Base-by-base conservation (phyloP, 2,797 vertebrate species). In the Sandelia bainsii region DNA sequence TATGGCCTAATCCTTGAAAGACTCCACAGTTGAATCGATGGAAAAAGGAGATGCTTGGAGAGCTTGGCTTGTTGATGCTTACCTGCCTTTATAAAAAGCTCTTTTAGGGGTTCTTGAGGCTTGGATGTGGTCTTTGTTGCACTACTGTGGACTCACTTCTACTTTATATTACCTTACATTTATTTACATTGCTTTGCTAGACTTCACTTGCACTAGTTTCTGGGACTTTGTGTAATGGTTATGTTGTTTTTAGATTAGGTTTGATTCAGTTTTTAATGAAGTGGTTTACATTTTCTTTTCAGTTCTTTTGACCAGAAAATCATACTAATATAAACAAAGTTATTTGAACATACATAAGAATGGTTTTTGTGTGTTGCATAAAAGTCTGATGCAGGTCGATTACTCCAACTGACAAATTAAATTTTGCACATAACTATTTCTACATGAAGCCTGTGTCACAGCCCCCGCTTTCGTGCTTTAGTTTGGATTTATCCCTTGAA, bases 1-100 rank as follows among this genome's bases (percentile, higher is more conserved):
- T 89, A 80, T 32, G 59, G 49, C 50, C 63, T 84, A 83, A 88
- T 84, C 85, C 82, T 62, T 72, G 37, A 74, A 85, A 87, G 73
- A 82, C 56, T 65, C 62, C 29, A 48, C 62, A 74, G 62, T 87
- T 68, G 83, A 84, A 81, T 87, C 72, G 75, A 39, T 78, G 59
- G 27, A 13, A 61, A 53, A 63, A 61, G 62, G 63, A 49, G 51
- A 60, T 44, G 52, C 56, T 51, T 17, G 48, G 49, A 49, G 58
- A 69, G 69, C 50, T 44, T 8, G 23, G 10, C 29, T 44, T 69
- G 23, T 62, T 75, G 65, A 71, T 62, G 60, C 59, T 71, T 37
- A 50, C 27, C 57, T 67, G 27, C 48, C 37, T 66, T 20, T 12
- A 49, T 53, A 39, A 54, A 67, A 70, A 62, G 23, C 49, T 60